phyloP scores from a whole-genome alignment of 1,140 invertebrate genomes.

The Phthorimaea operculella region DNA sequence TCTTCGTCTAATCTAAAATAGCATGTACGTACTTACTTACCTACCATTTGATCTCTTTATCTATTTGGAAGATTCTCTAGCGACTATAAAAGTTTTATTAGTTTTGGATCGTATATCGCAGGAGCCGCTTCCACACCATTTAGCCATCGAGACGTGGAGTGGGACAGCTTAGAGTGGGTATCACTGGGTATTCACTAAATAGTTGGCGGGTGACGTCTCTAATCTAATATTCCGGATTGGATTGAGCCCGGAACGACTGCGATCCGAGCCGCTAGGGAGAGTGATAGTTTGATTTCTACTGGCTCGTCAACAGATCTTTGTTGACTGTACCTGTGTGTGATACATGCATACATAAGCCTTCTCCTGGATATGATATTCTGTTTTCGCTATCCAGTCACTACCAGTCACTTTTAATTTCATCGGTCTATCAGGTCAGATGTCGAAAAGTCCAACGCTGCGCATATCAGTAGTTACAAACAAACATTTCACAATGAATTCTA shows the following conservation, averaged over 20 bases:
- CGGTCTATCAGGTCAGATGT: too few species aligned
- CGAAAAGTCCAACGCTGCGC: too few species aligned
- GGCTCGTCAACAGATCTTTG: slow-evolving; percentile 7
- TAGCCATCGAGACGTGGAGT: slow-evolving; percentile 15
- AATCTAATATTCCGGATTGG: slow-evolving; percentile 50
- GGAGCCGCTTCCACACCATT: slow-evolving; percentile 16
- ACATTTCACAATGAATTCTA: too few species aligned
- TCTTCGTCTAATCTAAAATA: not conserved
- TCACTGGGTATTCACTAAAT: slow-evolving; percentile 35
- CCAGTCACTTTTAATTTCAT: too few species aligned
- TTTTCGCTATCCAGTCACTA: too few species aligned
- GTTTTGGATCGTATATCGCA: slow-evolving; percentile 10
- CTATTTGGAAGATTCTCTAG: not conserved
- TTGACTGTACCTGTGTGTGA: too few species aligned
- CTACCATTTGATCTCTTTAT: not conserved
- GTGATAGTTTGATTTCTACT: slow-evolving; percentile 13
- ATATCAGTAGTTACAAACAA: too few species aligned
- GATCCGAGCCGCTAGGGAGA: slow-evolving; percentile 21
- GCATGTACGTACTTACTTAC: not conserved
- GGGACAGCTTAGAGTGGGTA: slow-evolving; percentile 28
- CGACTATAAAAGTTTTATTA: slow-evolving; percentile 1
- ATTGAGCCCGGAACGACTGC: slow-evolving; percentile 32
- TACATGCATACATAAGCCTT: too few species aligned
- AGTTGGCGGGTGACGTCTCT: slow-evolving; percentile 40
- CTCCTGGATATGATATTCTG: too few species aligned